These are phyloP conservation scores for Hapalemur alaotrensis DNA, from an alignment of 2,797 vertebrate genomes.

Conservation along the genomic window DNA sequence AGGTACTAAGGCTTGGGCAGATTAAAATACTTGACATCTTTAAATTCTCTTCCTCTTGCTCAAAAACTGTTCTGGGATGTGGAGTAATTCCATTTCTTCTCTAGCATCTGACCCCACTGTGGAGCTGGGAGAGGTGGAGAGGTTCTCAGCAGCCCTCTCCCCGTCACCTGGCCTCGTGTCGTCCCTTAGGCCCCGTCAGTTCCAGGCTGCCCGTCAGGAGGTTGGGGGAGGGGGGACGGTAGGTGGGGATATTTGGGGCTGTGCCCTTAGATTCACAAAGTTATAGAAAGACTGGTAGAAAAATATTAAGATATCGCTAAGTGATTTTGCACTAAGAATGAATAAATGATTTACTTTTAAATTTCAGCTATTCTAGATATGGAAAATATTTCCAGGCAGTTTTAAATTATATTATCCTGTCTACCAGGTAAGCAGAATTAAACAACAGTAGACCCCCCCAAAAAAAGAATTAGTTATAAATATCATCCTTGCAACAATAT, in stretches of 20 bases:
- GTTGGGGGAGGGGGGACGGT: too few species aligned
- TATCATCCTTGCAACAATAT: not conserved
- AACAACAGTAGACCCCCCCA: not conserved
- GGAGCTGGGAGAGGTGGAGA: too few species aligned
- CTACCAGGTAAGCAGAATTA: not conserved
- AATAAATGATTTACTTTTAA: not conserved
- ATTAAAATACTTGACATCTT: not conserved
- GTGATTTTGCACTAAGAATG: not conserved
- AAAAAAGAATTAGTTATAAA: not conserved
- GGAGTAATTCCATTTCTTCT: too few species aligned
- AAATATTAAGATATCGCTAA: not conserved
- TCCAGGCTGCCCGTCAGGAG: too few species aligned
- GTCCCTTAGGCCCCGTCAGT: too few species aligned
- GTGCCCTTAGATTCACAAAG: not conserved
- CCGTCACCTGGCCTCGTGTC: too few species aligned
- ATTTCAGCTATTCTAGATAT: not conserved
- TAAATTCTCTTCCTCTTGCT: not conserved
- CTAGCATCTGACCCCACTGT: too few species aligned
- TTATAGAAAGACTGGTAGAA: not conserved
- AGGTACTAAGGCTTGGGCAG: not conserved
- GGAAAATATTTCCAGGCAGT: not conserved
- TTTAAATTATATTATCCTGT: not conserved
- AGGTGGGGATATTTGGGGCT: too few species aligned
- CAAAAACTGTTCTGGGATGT: constrained; percentile 13
- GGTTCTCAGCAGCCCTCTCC: too few species aligned